Conservation (phyloP, 2,797 vertebrate genomes). For the Xiphorhynchus erythropygius region DNA sequence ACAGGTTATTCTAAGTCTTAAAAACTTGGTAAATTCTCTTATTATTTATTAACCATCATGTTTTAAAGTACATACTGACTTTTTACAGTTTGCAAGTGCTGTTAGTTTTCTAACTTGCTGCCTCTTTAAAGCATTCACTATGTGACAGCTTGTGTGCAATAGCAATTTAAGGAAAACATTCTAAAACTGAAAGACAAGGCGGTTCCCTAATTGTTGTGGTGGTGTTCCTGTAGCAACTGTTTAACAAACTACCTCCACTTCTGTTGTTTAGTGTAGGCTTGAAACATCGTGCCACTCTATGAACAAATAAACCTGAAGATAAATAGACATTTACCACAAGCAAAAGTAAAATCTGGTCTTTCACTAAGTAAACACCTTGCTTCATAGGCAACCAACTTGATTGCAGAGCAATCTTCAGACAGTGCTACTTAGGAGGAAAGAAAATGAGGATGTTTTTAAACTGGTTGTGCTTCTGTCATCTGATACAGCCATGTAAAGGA, state of each 20-base stretch:
- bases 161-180: background rate
- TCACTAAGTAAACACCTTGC: background rate
- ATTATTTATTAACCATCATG: background rate
- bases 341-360: background rate
- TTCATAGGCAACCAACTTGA: background rate
- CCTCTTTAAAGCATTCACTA: background rate
- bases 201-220: background rate
- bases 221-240: background rate
- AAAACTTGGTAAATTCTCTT: background rate
- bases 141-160: background rate
- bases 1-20: background rate
- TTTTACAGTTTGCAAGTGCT: background rate
- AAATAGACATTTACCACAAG: background rate
- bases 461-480: background rate
- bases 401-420: background rate
- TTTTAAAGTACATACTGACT: background rate
- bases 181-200: background rate
- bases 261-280: background rate
- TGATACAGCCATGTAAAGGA: background rate
- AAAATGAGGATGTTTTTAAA: background rate
- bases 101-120: background rate
- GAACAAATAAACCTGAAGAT: background rate
- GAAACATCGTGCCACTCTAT: background rate
- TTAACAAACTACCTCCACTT: slow-evolving; percentile 7
- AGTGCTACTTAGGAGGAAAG: background rate